Percentiles rank a stretch among this genome's conserved stretches.
Conservation (phyloP, 2,113 vertebrate species). For the Neotoma lepida region DNA sequence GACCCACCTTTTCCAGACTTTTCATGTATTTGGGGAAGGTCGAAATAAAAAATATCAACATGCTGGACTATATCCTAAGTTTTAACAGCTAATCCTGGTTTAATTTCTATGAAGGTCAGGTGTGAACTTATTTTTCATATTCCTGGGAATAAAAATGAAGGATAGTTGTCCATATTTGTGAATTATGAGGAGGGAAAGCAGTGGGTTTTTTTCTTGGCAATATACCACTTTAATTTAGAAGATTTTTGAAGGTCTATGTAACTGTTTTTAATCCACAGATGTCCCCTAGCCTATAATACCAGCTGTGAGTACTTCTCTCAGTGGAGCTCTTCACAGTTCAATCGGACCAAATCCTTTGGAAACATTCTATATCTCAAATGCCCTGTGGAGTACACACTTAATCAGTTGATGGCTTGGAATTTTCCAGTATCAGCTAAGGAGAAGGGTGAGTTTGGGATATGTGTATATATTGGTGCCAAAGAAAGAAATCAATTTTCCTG, state of each 20-base stretch:
- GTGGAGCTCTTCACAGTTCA: slow-evolving; percentile 44
- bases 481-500: slow-evolving; percentile 44
- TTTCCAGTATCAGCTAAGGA: slow-evolving; percentile 56
- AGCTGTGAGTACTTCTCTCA: slow-evolving; percentile 50
- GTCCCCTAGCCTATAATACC: slow-evolving; percentile 55
- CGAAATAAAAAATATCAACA: slow-evolving; percentile 33
- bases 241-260: slow-evolving; percentile 63
- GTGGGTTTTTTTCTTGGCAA: slow-evolving; percentile 11
- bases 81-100: slow-evolving; percentile 21
- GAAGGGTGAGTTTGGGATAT: slow-evolving; percentile 61
- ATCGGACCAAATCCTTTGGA: slow-evolving; percentile 50
- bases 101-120: slow-evolving; percentile 43
- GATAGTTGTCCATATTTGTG: neutral
- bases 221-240: slow-evolving; percentile 27
- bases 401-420: slow-evolving; percentile 57
- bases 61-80: neutral
- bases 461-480: slow-evolving; percentile 27
- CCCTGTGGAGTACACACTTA: slow-evolving; percentile 57
- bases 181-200: neutral
- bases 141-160: slow-evolving; percentile 57
- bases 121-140: slow-evolving; percentile 31
- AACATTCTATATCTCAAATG: slow-evolving; percentile 56
- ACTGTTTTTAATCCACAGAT: slow-evolving; percentile 67
- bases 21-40: neutral
- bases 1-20: neutral